Percentiles rank a stretch among this genome's conserved stretches.
These are phyloP conservation scores for Palythoa heliodiscus DNA, from an alignment of 92 coral and sea anemone genomes.

Conservation along the genomic window DNA sequence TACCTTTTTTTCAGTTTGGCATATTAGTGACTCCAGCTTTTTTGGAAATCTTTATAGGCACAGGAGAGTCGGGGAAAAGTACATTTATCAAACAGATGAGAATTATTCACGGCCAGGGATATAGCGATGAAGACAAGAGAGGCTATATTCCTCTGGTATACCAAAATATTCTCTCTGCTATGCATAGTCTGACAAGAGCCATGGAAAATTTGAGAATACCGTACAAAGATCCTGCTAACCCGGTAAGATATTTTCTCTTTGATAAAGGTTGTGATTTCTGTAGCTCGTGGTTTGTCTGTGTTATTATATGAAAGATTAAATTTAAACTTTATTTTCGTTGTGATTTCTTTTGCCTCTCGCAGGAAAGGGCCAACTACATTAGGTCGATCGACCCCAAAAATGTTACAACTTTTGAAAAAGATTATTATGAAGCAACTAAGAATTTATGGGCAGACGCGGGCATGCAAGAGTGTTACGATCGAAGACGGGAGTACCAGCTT, in stretches of 20 bases:
- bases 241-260: conserved; percentile 69
- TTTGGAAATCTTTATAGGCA: conserved; percentile 61
- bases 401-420: conserved; percentile 89
- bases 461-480: conserved; percentile 95
- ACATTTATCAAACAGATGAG: conserved; percentile 99
- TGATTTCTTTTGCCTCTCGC: conserved; percentile 42
- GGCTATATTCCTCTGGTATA: conserved; percentile 93
- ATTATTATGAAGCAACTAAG: conserved; percentile 93
- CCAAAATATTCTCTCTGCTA: conserved; percentile 96
- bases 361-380: conserved; percentile 90
- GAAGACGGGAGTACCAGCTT: conserved; percentile 95
- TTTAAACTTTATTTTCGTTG: conserved; percentile 53
- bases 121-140: conserved; percentile 95
- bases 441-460: conserved; percentile 94
- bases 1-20: conserved; percentile 2
- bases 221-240: conserved; percentile 83
- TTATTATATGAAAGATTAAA: conserved; percentile 23
- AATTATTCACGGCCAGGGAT: conserved; percentile 99
- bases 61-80: conserved; percentile 99
- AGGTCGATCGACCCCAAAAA: conserved; percentile 94
- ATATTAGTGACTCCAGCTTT: conserved; percentile 18
- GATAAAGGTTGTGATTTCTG: conserved; percentile 27
- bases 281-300: conserved; percentile 8
- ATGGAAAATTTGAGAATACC: conserved; percentile 97
- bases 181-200: conserved; percentile 95